A percentile compares a stretch with the other conserved stretches of the same genome.
Evolutionary conservation across 2,888 invertebrate genomes (phyloP).

Genomic region (Eristalis pertinax): DNA sequence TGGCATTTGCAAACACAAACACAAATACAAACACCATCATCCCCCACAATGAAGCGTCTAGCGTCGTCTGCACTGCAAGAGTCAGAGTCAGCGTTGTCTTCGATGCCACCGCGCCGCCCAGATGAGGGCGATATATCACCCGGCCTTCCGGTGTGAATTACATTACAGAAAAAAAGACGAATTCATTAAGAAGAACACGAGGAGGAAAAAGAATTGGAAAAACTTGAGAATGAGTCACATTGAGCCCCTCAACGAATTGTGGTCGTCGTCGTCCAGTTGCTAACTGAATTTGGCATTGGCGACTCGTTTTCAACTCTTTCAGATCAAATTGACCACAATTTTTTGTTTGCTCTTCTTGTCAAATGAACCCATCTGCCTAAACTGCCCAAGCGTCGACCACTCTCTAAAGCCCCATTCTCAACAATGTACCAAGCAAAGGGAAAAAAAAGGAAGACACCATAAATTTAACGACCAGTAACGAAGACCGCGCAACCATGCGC

Average conservation of each 20-base stretch:
- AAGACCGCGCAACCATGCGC: conserved; percentile 49
- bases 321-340: background rate
- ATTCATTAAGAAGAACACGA: conserved; percentile 7
- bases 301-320: background rate
- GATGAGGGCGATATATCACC: conserved; percentile 27
- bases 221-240: conserved; percentile 36
- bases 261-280: conserved; percentile 33
- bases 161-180: conserved; percentile 14
- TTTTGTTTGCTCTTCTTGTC: background rate
- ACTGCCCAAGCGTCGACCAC: background rate
- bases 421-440: background rate
- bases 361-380: background rate
- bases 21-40: background rate
- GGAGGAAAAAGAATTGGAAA: background rate
- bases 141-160: conserved; percentile 55
- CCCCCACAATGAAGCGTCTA: background rate
- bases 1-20: conserved; percentile 16
- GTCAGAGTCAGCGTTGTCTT: background rate
- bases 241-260: background rate
- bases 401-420: background rate
- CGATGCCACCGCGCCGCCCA: background rate
- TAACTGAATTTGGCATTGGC: conserved; percentile 14
- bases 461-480: conserved; percentile 47
- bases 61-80: background rate
- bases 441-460: conserved; percentile 8